Evolutionary conservation across 2,113 vertebrate species (phyloP).

Genomic region (Oenanthe oenanthe): DNA sequence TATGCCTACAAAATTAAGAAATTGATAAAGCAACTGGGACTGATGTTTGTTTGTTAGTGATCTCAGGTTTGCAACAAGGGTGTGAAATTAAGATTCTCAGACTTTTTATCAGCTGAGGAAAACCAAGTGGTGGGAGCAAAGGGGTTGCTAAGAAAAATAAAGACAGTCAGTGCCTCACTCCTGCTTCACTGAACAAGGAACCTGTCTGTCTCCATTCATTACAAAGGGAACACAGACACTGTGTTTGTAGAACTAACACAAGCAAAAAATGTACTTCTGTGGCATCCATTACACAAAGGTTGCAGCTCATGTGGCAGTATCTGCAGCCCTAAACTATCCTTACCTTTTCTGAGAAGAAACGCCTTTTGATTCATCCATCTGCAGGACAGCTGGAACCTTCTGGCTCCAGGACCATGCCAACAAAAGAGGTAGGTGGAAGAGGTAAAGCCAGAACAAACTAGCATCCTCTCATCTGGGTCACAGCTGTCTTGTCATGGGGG

Average conservation of each 20-base stretch:
- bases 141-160: background rate
- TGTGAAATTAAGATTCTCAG: background rate
- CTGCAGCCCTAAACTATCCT: background rate
- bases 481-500: background rate
- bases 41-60: background rate
- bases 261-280: rapidly evolving
- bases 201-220: background rate
- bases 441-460: background rate
- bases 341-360: background rate
- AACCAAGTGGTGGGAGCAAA: background rate
- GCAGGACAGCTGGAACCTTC: background rate
- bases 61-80: background rate
- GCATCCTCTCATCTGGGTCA: background rate
- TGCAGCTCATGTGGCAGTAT: background rate
- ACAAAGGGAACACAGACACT: background rate
- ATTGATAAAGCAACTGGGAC: background rate
- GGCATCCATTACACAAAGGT: background rate
- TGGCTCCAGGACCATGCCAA: background rate
- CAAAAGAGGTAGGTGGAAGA: background rate
- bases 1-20: background rate
- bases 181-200: background rate
- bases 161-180: background rate
- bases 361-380: background rate
- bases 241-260: background rate
- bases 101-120: background rate